These are phyloP conservation scores for Taphrorychus bicolor DNA, from an alignment of 2,888 invertebrate species.

Conservation along the genomic window DNA sequence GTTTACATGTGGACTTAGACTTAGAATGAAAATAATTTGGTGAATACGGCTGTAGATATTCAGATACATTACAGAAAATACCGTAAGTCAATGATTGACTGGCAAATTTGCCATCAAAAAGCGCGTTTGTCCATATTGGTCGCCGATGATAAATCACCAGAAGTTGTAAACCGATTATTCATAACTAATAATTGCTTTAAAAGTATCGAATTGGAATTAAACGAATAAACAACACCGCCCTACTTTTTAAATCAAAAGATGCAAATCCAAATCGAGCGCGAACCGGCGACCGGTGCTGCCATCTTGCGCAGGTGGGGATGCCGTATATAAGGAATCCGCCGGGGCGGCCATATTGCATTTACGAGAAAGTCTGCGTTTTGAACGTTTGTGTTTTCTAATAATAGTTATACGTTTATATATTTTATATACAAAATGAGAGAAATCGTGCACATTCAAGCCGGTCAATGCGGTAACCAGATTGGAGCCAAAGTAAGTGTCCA, in stretches of 20 bases:
- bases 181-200: not conserved
- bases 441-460: slow-evolving; percentile 90
- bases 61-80: no score
- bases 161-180: not conserved
- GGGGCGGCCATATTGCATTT: slow-evolving; percentile 46
- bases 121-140: slow-evolving; percentile 18
- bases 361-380: slow-evolving; percentile 48
- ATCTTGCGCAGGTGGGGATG: slow-evolving; percentile 49
- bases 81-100: no score
- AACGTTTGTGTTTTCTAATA: slow-evolving; percentile 52
- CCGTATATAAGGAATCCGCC: slow-evolving; percentile 48
- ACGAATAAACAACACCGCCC: slow-evolving; percentile 44
- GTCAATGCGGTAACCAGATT: slow-evolving; percentile 82
- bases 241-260: slow-evolving; percentile 46
- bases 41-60: no score
- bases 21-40: no score
- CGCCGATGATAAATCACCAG: not conserved
- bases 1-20: no score
- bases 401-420: slow-evolving; percentile 30
- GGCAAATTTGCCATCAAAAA: not conserved
- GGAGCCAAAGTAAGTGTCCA: slow-evolving; percentile 80
- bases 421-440: slow-evolving; percentile 74
- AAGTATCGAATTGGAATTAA: slow-evolving; percentile 14
- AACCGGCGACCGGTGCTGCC: slow-evolving; percentile 39
- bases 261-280: slow-evolving; percentile 44